Percentiles rank a stretch among this genome's conserved stretches.
Evolutionary conservation across 2,797 vertebrate species (phyloP).

Genomic region (Coluber constrictor): DNA sequence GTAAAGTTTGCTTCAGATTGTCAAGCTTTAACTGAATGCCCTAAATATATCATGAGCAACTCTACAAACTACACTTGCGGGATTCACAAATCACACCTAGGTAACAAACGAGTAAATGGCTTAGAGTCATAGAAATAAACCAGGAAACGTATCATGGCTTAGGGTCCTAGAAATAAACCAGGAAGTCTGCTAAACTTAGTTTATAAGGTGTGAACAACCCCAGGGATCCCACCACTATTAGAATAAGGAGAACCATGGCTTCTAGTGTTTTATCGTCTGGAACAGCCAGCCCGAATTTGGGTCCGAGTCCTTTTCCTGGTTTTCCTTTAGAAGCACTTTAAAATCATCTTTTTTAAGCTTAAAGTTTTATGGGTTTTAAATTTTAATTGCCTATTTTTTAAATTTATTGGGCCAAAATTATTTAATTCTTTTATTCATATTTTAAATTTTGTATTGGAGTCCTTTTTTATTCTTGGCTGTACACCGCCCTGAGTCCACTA

Average conservation of each 20-base stretch:
- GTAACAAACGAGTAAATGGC: background rate
- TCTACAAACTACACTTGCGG: background rate
- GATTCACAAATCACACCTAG: background rate
- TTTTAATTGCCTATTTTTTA: too few species aligned
- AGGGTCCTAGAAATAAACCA: background rate
- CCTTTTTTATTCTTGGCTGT: too few species aligned
- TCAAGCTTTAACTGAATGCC: background rate
- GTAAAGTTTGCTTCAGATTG: background rate
- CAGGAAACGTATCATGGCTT: background rate
- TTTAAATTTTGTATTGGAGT: too few species aligned
- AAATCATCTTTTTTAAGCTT: too few species aligned
- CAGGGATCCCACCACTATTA: background rate
- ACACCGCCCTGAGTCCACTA: too few species aligned
- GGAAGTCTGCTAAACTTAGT: background rate
- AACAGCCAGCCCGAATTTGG: background rate
- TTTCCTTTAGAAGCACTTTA: background rate
- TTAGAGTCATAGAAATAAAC: background rate
- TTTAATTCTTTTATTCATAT: too few species aligned
- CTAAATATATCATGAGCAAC: background rate
- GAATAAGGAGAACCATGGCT: background rate
- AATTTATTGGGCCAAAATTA: too few species aligned
- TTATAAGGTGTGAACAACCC: background rate
- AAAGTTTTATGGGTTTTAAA: too few species aligned
- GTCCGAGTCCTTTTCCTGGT: background rate
- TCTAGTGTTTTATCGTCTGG: background rate